Percentiles rank a stretch among this genome's conserved stretches.
Evolutionary conservation across 2,113 vertebrate species (phyloP).

Genomic region (Cercopithecus mona): DNA sequence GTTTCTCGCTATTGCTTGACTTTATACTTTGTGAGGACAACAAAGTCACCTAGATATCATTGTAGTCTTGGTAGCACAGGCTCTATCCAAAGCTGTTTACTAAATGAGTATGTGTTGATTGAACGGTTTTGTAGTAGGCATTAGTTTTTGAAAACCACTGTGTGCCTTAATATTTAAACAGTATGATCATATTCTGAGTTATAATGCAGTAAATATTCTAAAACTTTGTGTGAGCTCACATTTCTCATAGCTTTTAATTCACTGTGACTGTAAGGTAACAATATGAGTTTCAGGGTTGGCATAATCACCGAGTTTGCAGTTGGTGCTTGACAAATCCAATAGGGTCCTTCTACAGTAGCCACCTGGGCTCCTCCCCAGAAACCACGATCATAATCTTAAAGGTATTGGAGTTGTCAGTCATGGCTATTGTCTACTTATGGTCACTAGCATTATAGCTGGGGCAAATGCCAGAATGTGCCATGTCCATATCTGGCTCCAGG

Average conservation of each 20-base stretch:
- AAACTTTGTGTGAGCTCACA: background rate
- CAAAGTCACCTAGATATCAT: background rate
- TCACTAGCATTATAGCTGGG: too few species aligned
- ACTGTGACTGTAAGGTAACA: background rate
- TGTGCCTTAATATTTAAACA: background rate
- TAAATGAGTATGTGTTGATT: background rate
- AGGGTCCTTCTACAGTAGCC: background rate
- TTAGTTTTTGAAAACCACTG: background rate
- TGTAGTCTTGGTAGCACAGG: background rate
- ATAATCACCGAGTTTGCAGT: background rate
- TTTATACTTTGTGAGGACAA: fast-evolving
- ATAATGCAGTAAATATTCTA: background rate
- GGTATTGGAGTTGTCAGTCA: fast-evolving
- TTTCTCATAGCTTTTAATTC: background rate
- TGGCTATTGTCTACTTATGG: background rate
- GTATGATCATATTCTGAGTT: fast-evolving
- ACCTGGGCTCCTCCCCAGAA: background rate
- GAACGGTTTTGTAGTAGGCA: background rate
- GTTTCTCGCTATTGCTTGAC: background rate
- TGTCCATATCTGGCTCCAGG: background rate
- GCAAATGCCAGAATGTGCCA: fast-evolving
- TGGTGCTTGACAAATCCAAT: background rate
- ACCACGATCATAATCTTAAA: background rate
- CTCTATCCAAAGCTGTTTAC: background rate
- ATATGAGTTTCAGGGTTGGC: fast-evolving